These are phyloP conservation scores for Protodeltote pygarga DNA, from an alignment of 2,888 invertebrate species.

Conservation along the genomic window DNA sequence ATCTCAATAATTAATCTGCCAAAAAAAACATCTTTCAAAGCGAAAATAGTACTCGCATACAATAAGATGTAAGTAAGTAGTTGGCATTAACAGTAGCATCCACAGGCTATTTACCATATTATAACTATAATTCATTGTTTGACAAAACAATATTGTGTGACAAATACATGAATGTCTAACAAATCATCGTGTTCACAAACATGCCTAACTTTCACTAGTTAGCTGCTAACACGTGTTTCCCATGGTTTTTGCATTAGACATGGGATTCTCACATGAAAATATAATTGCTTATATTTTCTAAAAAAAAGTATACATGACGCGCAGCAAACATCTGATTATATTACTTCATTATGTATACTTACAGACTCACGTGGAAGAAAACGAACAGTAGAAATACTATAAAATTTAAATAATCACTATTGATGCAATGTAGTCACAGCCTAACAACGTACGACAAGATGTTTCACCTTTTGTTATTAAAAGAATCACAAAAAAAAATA, in stretches of 20 bases:
- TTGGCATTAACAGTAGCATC: too few species aligned
- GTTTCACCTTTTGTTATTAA: too few species aligned
- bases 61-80: too few species aligned
- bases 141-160: conserved; percentile 11
- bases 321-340: conserved; percentile 3
- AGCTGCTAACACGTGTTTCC: conserved; percentile 25
- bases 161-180: conserved; percentile 7
- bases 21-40: too few species aligned
- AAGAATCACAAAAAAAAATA: too few species aligned
- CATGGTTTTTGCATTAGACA: conserved; percentile 48
- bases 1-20: too few species aligned
- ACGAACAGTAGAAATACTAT: background rate
- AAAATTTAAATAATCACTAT: too few species aligned
- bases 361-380: background rate
- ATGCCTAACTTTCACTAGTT: conserved; percentile 43
- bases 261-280: conserved; percentile 43
- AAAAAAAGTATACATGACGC: conserved; percentile 22
- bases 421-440: too few species aligned
- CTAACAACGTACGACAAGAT: too few species aligned
- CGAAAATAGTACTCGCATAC: too few species aligned
- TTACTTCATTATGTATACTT: background rate
- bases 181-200: conserved; percentile 16
- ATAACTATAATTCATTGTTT: background rate
- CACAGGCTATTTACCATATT: too few species aligned
- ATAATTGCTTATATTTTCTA: conserved; percentile 38